Conservation (phyloP, 2,797 vertebrate genomes). For the Scarus forsteni region DNA sequence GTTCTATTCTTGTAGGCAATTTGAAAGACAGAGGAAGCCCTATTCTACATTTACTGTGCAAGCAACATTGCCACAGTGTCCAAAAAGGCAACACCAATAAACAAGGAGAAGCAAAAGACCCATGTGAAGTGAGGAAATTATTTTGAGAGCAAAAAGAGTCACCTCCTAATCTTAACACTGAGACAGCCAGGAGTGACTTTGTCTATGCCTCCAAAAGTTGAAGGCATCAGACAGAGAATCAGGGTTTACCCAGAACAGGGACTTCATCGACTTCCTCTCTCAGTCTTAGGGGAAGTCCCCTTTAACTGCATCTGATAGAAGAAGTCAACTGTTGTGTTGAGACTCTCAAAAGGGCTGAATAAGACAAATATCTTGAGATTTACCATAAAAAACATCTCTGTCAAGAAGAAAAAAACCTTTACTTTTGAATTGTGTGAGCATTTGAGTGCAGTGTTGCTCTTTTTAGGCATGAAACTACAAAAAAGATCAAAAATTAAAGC, state of each 20-base stretch:
- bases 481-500: constrained; percentile 5
- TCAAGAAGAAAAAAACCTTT: constrained; percentile 2
- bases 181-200: constrained; percentile 36
- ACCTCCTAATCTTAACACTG: constrained; percentile 21
- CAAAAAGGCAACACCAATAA: too few species aligned
- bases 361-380: constrained; percentile 16
- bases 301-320: constrained; percentile 13
- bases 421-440: constrained; percentile 5
- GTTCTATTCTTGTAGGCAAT: too few species aligned
- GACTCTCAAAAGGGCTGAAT: constrained; percentile 10
- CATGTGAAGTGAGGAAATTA: constrained; percentile 17
- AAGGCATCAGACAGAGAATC: constrained; percentile 39
- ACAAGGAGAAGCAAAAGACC: too few species aligned
- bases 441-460: neutral
- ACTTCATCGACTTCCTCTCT: constrained; percentile 25
- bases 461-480: constrained; percentile 4
- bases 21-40: too few species aligned
- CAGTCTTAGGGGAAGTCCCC: constrained; percentile 3
- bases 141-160: constrained; percentile 24
- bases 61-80: too few species aligned
- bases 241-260: constrained; percentile 12
- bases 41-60: too few species aligned
- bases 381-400: constrained; percentile 4
- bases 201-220: constrained; percentile 21
- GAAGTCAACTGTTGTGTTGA: constrained; percentile 28